These are phyloP conservation scores for Phthorimaea operculella DNA, from an alignment of 1,140 invertebrate genomes.

Conservation along the genomic window DNA sequence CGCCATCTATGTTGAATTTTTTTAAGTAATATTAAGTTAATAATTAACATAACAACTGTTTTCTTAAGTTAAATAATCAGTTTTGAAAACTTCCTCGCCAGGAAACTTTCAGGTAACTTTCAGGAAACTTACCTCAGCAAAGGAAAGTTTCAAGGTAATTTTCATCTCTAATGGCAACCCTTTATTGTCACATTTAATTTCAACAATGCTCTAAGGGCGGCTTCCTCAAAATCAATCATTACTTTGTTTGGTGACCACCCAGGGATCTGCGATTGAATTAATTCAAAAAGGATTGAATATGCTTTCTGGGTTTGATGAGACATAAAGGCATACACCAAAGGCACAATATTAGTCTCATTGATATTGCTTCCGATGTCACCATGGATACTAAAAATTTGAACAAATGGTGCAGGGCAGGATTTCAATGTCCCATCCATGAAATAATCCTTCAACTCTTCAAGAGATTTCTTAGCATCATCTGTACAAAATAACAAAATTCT, in stretches of 20 bases:
- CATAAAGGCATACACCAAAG: slow-evolving; percentile 6
- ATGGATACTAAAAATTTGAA: slow-evolving; percentile 1
- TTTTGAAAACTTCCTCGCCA: no score
- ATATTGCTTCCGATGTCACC: slow-evolving; percentile 1
- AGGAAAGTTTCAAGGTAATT: no score
- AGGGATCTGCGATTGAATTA: background rate
- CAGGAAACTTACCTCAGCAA: no score
- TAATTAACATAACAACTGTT: no score
- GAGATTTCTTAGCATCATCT: background rate
- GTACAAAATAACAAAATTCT: slow-evolving; percentile 5
- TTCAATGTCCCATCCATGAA: slow-evolving; percentile 8
- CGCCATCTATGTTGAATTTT: no score
- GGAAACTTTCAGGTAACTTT: no score
- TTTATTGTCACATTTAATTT: background rate
- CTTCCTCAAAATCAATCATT: slow-evolving; percentile 5
- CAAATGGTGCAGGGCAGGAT: slow-evolving; percentile 2
- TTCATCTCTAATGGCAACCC: no score
- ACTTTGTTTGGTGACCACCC: background rate
- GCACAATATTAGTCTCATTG: background rate
- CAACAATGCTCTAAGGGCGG: background rate
- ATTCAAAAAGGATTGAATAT: slow-evolving; percentile 1
- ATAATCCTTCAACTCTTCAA: background rate
- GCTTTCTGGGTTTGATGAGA: background rate
- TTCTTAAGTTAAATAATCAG: no score
- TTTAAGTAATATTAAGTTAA: no score